Evolutionary conservation across 64 coral and sea anemone species (phyloP), one percentile per base, ranked within the genome.

Genomic region (Acropora tenuis): DNA sequence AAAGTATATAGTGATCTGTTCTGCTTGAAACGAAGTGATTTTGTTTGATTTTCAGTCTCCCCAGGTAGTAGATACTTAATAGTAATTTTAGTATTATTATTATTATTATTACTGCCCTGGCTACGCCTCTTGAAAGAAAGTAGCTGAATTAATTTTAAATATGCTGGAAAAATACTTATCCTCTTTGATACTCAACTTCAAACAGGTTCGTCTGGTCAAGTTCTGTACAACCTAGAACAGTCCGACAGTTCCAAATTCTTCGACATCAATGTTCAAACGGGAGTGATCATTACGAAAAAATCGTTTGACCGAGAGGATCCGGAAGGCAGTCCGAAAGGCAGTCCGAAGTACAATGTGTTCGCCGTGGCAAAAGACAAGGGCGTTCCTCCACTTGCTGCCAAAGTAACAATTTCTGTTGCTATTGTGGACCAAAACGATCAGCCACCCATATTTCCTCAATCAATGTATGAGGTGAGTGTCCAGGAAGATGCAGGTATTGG

Each of bases 381-480:
- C 44, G 46, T 58, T 16, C 61, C 57, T 0, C 50, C 58, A 19
- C 53, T 77, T 2, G 2, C 40, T 2, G 68, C 92, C 19, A 71
- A 69, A 9, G 59, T 87, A 4, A 71, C 65, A 0, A 45, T 92
- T 43, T 41, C 17, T 20, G 66, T 92, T 16, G 48, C 2, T 2
- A 77, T 92, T 41, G 91, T 92, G 18, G 91, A 92, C 79, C 91
- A 92, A 20, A 92, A 92, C 72, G 91, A 92, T 17, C 58, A 80
- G n/a, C 83, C 60, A 6, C 91, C 91, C 1, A 46, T 79, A 2
- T 92, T 92, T 80, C n/a, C 43, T 4, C 4, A 84, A 65, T 67
- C 46, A 74, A 3, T 0, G 1, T 92, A 92, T 47, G 5, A 12
- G 4, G 50, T 11, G 1, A 69, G 1, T 17, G 83, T 78, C 8